A percentile compares a stretch with the other conserved stretches of the same genome.
phyloP scores from a whole-genome alignment of 2,113 vertebrate genomes.

The Erinaceus europaeus region DNA sequence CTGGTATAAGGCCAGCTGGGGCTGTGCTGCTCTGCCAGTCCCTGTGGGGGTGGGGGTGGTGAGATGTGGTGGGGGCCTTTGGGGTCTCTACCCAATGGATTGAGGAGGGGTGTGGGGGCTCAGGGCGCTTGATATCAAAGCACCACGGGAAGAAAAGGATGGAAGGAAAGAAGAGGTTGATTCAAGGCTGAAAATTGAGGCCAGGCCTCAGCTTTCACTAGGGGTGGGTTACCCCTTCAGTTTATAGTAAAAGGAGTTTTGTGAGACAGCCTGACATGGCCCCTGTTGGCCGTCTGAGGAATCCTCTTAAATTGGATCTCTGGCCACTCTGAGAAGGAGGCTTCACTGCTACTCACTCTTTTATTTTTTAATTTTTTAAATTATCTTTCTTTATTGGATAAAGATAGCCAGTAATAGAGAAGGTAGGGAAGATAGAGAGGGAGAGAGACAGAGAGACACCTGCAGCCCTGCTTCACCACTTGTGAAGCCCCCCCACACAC shows the following conservation, averaged over 20 bases:
- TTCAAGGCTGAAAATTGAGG: not conserved
- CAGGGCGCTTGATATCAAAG: not conserved
- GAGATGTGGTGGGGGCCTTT: not conserved
- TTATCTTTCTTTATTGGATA: no score
- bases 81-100: not conserved
- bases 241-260: fast-evolving
- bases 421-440: no score
- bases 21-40: not conserved
- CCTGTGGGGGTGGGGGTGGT: no score
- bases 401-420: no score
- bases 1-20: no score
- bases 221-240: not conserved
- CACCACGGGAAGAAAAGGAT: not conserved
- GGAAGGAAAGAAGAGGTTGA: not conserved
- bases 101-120: not conserved
- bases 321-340: not conserved
- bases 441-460: no score
- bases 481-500: no score
- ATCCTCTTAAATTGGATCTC: not conserved
- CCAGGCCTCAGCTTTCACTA: no score
- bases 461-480: no score
- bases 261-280: fast-evolving
- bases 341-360: no score
- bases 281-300: not conserved
- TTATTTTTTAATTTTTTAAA: no score